phyloP scores from a whole-genome alignment of 64 coral and sea anemone species.

The Stylophora pistillata region DNA sequence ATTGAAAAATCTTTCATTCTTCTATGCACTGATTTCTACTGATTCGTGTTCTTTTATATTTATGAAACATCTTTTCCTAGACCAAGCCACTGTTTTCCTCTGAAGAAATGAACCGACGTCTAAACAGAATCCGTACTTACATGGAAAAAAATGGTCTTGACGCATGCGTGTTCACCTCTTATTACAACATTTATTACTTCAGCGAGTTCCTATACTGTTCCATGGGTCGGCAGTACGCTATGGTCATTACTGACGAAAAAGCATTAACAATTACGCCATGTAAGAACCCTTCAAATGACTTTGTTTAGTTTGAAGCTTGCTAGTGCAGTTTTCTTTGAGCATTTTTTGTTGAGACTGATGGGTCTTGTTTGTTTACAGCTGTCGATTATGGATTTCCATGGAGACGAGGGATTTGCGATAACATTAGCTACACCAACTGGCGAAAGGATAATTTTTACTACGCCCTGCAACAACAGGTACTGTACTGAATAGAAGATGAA shows the following conservation, averaged over 20 bases:
- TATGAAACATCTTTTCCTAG: neutral
- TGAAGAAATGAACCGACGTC: constrained; percentile 49
- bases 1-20: neutral
- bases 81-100: constrained; percentile 32
- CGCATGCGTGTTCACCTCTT: constrained; percentile 48
- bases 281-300: neutral
- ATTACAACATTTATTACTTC: constrained; percentile 54
- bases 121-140: constrained; percentile 21
- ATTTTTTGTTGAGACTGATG: constrained; percentile 1
- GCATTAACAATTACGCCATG: constrained; percentile 40
- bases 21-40: neutral
- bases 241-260: constrained; percentile 40
- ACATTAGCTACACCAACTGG: constrained; percentile 69
- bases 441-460: constrained; percentile 53
- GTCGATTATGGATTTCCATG: constrained; percentile 62
- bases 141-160: constrained; percentile 48
- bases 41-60: neutral
- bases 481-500: neutral
- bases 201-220: constrained; percentile 46
- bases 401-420: constrained; percentile 60
- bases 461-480: constrained; percentile 51
- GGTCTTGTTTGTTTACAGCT: constrained; percentile 16
- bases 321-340: too few species aligned
- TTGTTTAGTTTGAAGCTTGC: neutral
- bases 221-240: constrained; percentile 23